Conservation (phyloP, 2,113 vertebrate genomes). For the Sorex araneus region DNA sequence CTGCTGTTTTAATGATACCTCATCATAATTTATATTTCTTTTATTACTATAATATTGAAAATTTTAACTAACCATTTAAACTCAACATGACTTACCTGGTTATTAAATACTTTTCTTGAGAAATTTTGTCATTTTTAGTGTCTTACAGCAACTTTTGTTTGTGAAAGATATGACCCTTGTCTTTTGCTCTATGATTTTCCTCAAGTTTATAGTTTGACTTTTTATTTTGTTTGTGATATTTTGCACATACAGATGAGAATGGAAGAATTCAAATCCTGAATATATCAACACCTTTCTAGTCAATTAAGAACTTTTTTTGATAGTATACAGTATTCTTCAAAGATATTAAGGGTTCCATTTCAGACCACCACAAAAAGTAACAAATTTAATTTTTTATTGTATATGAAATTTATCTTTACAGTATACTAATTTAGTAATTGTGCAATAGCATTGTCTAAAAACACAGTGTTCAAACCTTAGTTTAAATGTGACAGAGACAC, state of each 20-base stretch:
- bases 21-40: conserved; percentile 23
- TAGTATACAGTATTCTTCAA: too few relatives aligned
- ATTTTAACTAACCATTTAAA: conserved; percentile 49
- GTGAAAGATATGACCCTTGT: not conserved
- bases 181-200: not conserved
- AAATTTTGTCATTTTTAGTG: conserved; percentile 33
- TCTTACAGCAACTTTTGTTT: conserved; percentile 16
- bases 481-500: too few relatives aligned
- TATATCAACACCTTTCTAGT: conserved; percentile 29
- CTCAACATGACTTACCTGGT: not conserved
- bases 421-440: too few relatives aligned
- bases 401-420: too few relatives aligned
- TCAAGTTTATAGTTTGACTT: conserved; percentile 31
- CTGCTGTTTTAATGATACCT: not conserved
- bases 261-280: not conserved
- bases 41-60: conserved; percentile 28
- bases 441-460: too few relatives aligned
- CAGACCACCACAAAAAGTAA: too few relatives aligned
- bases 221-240: not conserved
- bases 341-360: too few relatives aligned
- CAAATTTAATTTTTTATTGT: too few relatives aligned
- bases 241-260: not conserved
- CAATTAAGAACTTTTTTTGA: not conserved
- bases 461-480: too few relatives aligned
- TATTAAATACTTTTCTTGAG: not conserved